These are phyloP conservation scores for Takifugu bimaculatus DNA, from an alignment of 2,113 vertebrate genomes.

Conservation along the genomic window DNA sequence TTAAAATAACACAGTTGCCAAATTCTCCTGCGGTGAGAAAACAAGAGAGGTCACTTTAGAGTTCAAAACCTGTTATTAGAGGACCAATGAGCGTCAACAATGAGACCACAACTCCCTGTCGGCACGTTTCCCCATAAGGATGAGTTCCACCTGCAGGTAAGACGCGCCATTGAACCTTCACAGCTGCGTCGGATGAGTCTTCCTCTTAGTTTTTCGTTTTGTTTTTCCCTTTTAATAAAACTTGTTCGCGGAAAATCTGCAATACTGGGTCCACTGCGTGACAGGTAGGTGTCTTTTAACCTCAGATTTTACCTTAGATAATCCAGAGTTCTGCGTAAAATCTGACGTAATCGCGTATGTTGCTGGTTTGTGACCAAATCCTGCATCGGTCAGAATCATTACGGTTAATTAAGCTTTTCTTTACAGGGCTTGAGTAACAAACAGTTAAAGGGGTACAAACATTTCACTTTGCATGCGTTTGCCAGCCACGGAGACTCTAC, in stretches of 20 bases:
- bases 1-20: not conserved
- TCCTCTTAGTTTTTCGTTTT: not conserved
- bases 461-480: not conserved
- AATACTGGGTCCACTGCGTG: slow-evolving; percentile 41
- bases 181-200: not conserved
- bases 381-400: too few species aligned
- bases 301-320: not conserved
- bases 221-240: not conserved
- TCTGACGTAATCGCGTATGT: too few species aligned
- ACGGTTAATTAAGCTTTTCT: too few species aligned
- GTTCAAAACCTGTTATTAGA: not conserved
- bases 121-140: slow-evolving; percentile 23
- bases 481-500: not conserved
- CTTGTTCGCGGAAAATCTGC: not conserved
- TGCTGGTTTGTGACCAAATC: too few species aligned
- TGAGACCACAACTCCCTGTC: slow-evolving; percentile 45
- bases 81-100: slow-evolving; percentile 37
- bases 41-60: slow-evolving; percentile 13
- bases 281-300: slow-evolving; percentile 37
- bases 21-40: not conserved
- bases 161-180: not conserved
- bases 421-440: too few species aligned
- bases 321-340: not conserved
- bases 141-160: slow-evolving; percentile 53
- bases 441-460: not conserved